phyloP scores from a whole-genome alignment of 2,888 invertebrate species.

The Thalpophila matura region DNA sequence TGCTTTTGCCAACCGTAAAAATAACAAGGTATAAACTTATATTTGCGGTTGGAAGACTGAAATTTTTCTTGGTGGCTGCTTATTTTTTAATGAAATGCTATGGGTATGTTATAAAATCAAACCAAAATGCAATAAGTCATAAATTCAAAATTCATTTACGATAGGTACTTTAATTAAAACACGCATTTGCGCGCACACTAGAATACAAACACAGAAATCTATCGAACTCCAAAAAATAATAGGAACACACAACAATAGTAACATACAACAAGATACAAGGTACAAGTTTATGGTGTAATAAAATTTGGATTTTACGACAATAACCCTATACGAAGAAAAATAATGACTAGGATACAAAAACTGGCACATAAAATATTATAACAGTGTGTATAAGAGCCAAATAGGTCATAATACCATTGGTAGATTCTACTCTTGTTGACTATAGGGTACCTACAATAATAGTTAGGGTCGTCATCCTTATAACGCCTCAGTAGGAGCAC shows the following conservation, averaged over 20 bases:
- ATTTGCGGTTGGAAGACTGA: no score
- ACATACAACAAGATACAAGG: constrained; percentile 3
- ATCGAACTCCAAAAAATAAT: not conserved
- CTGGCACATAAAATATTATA: not conserved
- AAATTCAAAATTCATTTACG: no score
- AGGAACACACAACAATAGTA: not conserved
- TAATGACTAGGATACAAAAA: constrained; percentile 25
- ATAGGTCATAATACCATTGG: not conserved
- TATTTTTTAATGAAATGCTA: no score
- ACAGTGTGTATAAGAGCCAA: not conserved
- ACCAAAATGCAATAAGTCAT: no score
- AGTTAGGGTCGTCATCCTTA: no score
- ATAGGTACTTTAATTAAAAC: no score
- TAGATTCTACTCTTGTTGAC: not conserved
- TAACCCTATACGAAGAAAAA: not conserved
- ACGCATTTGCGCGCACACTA: not conserved
- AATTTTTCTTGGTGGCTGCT: no score
- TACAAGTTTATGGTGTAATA: constrained; percentile 32
- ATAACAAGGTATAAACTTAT: no score
- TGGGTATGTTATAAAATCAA: no score
- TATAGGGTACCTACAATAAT: no score
- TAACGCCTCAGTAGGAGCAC: no score
- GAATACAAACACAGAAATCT: not conserved
- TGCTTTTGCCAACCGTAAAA: no score
- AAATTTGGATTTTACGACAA: constrained; percentile 31